Base-by-base conservation (phyloP, 2,113 vertebrate genomes). In the Psophia crepitans region DNA sequence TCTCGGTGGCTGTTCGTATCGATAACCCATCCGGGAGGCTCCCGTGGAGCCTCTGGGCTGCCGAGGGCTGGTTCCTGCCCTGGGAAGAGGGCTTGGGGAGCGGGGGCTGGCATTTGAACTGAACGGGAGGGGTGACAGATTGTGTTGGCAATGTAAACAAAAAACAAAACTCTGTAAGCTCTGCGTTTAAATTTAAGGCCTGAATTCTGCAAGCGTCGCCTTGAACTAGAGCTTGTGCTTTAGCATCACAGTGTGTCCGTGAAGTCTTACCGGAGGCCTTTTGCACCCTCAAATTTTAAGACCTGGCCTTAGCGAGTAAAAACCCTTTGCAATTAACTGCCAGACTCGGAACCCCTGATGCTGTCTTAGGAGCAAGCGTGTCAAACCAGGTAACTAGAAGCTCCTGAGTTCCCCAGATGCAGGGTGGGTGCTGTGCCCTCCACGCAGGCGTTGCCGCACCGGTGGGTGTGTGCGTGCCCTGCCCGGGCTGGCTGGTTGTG, bases 121-220 rank as follows among this genome's bases (percentile, higher is more conserved):
- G 71, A 2, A 1, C 8, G 12, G 27, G 65, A 11, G 7, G 58
- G 35, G 2, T 66, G 43, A 14, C 53, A 66, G 57, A 7, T 13
- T 3, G 15, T 8, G 1, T 3, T 7, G 57, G 20, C 16, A 32
- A 3, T 0, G 12, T n/a, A 49, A 66, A 24, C 64, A n/a, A 7
- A 5, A 19, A 17, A 1, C 23, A 21, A 51, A 8, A 2, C 64
- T 4, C 44, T 0, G 8, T 4, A 12, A 35, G 54, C 27, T 22
- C 7, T n/a, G 75, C 28, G 1, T 12, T 53, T 24, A 39, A 22
- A 2, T 32, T 5, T 23, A 22, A 13, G 89, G 64, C 73, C 76
- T 95, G 8, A 58, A 43, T 24, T 39, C 37, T 27, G 48, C 2
- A 30, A 1, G 32, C 0, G 0, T 32, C 23, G 39, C 33, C 5